Conservation (phyloP, 2,113 vertebrate species). For the Dipodomys stephensi region DNA sequence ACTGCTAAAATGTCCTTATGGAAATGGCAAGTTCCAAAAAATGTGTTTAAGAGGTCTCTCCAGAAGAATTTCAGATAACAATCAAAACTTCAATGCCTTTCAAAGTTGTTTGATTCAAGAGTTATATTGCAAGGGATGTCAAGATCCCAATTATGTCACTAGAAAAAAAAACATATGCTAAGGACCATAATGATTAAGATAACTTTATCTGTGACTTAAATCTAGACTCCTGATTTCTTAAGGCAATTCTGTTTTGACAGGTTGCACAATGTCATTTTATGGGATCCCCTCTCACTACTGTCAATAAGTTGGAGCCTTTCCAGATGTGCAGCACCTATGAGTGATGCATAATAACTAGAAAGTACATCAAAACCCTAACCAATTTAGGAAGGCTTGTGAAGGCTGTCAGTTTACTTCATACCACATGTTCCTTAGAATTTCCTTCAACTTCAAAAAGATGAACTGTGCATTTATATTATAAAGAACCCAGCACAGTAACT, state of each 20-base stretch:
- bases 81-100: neutral
- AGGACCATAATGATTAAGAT: neutral
- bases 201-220: slow-evolving; percentile 29
- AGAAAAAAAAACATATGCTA: neutral
- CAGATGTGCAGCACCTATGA: neutral
- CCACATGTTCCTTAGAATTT: neutral
- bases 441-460: neutral
- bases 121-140: neutral
- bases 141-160: neutral
- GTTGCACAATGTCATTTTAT: neutral
- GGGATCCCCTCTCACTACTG: neutral
- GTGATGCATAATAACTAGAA: neutral
- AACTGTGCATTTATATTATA: neutral
- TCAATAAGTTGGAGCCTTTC: neutral
- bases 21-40: neutral
- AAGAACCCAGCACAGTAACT: neutral
- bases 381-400: neutral
- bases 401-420: neutral
- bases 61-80: neutral
- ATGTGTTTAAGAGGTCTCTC: neutral
- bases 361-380: neutral
- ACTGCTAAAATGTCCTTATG: neutral
- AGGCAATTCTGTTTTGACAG: neutral
- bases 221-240: neutral
- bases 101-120: neutral